Conservation (phyloP, 2,113 vertebrate species). For the Antidorcas marsupialis region DNA sequence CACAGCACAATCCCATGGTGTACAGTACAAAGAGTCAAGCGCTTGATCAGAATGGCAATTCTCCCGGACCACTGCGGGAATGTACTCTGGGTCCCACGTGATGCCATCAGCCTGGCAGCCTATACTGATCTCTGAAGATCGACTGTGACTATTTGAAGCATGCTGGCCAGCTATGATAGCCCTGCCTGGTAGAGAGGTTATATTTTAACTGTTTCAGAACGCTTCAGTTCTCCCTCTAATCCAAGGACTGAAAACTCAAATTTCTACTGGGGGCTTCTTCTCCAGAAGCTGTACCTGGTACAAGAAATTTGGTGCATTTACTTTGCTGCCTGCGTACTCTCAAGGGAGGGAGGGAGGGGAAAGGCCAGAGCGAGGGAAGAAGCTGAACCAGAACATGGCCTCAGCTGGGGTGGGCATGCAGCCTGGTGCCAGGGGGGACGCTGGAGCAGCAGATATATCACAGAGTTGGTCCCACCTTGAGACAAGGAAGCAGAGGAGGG, state of each 20-base stretch:
- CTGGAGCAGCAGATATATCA: not conserved
- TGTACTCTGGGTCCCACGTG: not conserved
- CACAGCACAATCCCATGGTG: not conserved
- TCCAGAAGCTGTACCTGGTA: not conserved
- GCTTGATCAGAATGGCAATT: not conserved
- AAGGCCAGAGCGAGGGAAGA: not conserved
- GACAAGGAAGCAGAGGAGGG: not conserved
- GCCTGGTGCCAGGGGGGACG: not conserved
- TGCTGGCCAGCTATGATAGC: not conserved
- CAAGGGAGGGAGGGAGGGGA: not conserved
- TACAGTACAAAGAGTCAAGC: not conserved
- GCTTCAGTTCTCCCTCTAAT: not conserved
- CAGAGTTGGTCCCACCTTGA: not conserved
- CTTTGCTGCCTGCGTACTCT: not conserved
- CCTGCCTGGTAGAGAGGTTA: not conserved
- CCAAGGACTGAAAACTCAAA: not conserved
- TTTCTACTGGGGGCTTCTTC: not conserved
- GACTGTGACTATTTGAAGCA: conserved; percentile 13
- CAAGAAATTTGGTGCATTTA: not conserved
- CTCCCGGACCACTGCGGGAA: not conserved
- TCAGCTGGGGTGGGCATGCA: not conserved
- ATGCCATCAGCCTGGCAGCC: conserved; percentile 19
- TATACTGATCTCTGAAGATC: conserved; percentile 43
- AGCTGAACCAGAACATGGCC: not conserved
- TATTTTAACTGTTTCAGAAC: not conserved